Percentiles rank a stretch among this genome's conserved stretches.
phyloP scores from a whole-genome alignment of 2,797 vertebrate genomes.

The Manis pentadactyla region DNA sequence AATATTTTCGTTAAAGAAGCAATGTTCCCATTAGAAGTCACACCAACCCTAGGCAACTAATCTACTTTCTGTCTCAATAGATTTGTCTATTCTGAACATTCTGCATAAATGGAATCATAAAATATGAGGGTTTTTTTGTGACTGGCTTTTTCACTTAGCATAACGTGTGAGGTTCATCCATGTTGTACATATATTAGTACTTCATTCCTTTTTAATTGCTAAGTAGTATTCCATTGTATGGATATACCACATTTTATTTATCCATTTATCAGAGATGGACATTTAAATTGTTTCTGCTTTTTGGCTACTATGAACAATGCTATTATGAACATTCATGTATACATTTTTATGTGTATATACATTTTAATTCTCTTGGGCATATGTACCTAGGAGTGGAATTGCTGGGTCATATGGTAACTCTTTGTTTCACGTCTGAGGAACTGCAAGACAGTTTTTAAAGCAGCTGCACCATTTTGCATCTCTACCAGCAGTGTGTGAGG shows the following conservation, averaged over 20 bases:
- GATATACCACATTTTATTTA: not conserved
- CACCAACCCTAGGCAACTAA: not conserved
- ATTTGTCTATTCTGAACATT: not conserved
- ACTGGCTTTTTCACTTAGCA: not conserved
- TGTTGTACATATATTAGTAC: not conserved
- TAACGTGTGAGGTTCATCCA: not conserved
- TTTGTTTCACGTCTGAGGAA: not conserved
- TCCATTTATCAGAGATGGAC: not conserved
- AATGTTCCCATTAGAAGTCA: not conserved
- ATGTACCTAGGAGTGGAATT: not conserved
- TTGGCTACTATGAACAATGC: not conserved
- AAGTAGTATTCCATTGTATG: not conserved
- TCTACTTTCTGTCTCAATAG: not conserved
- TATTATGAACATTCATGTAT: not conserved
- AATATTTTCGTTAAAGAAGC: not conserved
- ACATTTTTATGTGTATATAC: not conserved
- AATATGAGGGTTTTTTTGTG: not conserved
- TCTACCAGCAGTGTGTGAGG: not conserved
- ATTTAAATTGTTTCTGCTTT: not conserved
- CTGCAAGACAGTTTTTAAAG: not conserved
- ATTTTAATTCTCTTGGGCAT: not conserved
- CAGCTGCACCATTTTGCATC: not conserved
- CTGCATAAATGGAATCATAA: not conserved
- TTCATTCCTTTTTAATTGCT: constrained; percentile 18
- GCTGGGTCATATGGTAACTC: not conserved